A percentile compares a stretch with the other conserved stretches of the same genome.
These are phyloP conservation scores for Embidobia sp. DNA, from an alignment of 2,888 invertebrate genomes.

Conservation along the genomic window DNA sequence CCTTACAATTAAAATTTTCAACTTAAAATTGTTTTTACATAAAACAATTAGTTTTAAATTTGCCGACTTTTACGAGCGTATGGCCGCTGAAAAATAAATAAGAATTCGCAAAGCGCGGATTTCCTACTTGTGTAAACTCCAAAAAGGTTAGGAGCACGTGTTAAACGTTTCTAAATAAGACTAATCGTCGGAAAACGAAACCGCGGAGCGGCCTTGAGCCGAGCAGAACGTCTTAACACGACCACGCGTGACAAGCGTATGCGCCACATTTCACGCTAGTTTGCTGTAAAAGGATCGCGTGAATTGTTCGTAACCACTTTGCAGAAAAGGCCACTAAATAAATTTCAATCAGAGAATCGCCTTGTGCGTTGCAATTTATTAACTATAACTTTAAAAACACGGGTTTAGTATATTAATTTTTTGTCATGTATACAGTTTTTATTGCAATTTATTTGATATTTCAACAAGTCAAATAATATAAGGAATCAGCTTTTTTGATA, in stretches of 20 bases:
- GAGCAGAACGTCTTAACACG: conserved; percentile 49
- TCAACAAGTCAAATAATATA: too few species aligned
- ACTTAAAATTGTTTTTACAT: too few species aligned
- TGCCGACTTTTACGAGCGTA: not conserved
- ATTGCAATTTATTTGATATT: too few species aligned
- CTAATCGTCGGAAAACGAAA: conserved; percentile 48
- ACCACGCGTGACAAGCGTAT: conserved; percentile 40
- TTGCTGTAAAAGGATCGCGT: conserved; percentile 48
- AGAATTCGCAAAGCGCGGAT: conserved; percentile 38
- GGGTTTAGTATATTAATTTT: conserved; percentile 19
- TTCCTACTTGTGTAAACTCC: conserved; percentile 30
- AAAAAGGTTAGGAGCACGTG: conserved; percentile 51
- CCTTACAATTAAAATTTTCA: too few species aligned
- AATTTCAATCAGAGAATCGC: conserved; percentile 41
- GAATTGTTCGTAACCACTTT: conserved; percentile 44
- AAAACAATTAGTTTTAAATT: too few species aligned
- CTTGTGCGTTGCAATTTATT: conserved; percentile 41
- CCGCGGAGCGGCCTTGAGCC: conserved; percentile 50
- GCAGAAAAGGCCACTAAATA: conserved; percentile 39
- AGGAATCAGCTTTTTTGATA: too few species aligned
- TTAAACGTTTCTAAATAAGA: conserved; percentile 50
- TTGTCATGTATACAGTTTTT: too few species aligned
- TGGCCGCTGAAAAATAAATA: not conserved
- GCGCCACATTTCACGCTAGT: conserved; percentile 54
- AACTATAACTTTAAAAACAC: conserved; percentile 32